phyloP scores from a whole-genome alignment of 2,888 invertebrate genomes.

The Drosophila gaucha region DNA sequence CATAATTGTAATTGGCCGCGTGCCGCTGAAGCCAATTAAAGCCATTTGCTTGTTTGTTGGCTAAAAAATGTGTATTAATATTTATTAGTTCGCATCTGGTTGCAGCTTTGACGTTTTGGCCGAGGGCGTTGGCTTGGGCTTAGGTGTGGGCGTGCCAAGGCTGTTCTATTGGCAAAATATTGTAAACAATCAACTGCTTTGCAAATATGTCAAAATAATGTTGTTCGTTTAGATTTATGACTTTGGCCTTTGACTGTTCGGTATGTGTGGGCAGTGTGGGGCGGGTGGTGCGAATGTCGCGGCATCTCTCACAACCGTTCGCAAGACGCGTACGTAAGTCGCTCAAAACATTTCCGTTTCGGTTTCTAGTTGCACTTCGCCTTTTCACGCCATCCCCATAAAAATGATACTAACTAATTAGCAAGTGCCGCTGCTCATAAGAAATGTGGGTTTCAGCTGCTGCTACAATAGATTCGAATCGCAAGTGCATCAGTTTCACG shows the following conservation, averaged over 20 bases:
- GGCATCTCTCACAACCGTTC: constrained; percentile 34
- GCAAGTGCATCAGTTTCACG: constrained; percentile 22
- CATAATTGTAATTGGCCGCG: constrained; percentile 64
- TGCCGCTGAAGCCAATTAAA: constrained; percentile 42
- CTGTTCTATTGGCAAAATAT: constrained; percentile 56
- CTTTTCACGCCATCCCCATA: constrained; percentile 57
- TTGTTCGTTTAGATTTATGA: constrained; percentile 53
- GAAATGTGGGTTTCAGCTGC: constrained; percentile 13
- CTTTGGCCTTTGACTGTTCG: constrained; percentile 33
- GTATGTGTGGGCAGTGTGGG: neutral
- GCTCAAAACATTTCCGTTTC: constrained; percentile 53
- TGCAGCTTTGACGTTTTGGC: constrained; percentile 11
- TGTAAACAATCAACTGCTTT: constrained; percentile 57
- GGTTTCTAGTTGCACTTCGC: constrained; percentile 18
- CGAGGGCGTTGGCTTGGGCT: neutral
- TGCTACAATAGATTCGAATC: constrained; percentile 18
- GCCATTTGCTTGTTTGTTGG: constrained; percentile 38
- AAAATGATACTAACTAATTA: constrained; percentile 64
- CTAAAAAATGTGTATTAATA: constrained; percentile 63
- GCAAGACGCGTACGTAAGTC: constrained; percentile 50
- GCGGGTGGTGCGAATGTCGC: neutral
- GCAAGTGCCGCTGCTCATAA: constrained; percentile 30
- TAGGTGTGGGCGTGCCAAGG: constrained; percentile 40
- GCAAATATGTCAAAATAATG: constrained; percentile 52
- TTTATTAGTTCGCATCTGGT: constrained; percentile 58